These are phyloP conservation scores for Thysanoteuthis rhombus DNA, from an alignment of 2,888 invertebrate genomes.

Conservation along the genomic window DNA sequence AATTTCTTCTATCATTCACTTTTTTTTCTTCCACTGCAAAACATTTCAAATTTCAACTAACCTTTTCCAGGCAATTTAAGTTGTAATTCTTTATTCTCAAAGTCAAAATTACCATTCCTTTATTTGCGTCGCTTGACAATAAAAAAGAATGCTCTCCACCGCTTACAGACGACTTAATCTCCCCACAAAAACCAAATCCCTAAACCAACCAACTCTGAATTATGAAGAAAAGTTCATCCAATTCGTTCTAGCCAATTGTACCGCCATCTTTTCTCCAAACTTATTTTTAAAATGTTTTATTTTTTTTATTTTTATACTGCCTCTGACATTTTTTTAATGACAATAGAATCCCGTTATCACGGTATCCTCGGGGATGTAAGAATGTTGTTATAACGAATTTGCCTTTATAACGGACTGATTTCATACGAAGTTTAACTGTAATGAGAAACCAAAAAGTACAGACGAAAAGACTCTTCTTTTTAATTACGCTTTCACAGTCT, in stretches of 20 bases:
- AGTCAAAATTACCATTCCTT: not conserved
- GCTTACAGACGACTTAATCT: not conserved
- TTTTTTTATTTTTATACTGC: not conserved
- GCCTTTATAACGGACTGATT: too few relatives aligned
- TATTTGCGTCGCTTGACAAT: not conserved
- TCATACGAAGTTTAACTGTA: too few relatives aligned
- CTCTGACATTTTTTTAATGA: not conserved
- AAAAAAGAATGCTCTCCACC: not conserved
- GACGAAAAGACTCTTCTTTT: too few relatives aligned
- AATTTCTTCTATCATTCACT: not conserved
- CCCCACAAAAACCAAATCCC: not conserved
- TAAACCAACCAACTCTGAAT: not conserved
- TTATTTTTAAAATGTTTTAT: not conserved
- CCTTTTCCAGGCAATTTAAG: too few relatives aligned
- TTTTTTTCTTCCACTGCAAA: not conserved
- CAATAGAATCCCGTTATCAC: too few relatives aligned
- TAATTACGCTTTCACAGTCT: too few relatives aligned
- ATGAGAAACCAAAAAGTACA: too few relatives aligned
- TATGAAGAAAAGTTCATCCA: not conserved
- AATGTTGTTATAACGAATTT: too few relatives aligned
- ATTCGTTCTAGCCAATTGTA: not conserved
- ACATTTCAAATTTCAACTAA: too few relatives aligned
- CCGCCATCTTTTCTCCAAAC: too few relatives aligned
- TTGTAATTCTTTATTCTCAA: too few relatives aligned
- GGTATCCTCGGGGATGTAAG: too few relatives aligned